Percentiles rank a stretch among this genome's conserved stretches.
phyloP scores from a whole-genome alignment of 2,113 vertebrate genomes.

The Tringa solitaria region DNA sequence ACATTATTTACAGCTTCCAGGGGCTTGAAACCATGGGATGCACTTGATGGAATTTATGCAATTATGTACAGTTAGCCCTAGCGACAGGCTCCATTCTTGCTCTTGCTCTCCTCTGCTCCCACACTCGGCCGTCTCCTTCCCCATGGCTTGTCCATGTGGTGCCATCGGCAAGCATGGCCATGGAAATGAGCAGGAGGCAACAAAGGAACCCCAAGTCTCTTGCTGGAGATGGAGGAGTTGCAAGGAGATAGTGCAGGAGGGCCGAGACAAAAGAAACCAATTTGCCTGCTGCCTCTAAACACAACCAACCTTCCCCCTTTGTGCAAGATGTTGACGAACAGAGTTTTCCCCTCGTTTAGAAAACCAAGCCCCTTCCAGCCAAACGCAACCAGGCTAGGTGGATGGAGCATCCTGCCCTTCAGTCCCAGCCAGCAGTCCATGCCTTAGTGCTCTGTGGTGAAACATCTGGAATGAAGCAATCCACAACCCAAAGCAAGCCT shows the following conservation, averaged over 20 bases:
- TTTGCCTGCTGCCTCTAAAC: constrained; percentile 6
- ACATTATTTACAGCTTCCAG: constrained; percentile 62
- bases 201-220: not conserved
- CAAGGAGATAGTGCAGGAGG: not conserved
- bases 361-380: not conserved
- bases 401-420: not conserved
- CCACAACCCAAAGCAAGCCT: not conserved
- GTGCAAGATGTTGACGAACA: not conserved
- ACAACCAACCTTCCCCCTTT: not conserved
- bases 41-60: constrained; percentile 49
- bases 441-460: not conserved
- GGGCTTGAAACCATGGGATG: constrained; percentile 49
- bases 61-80: not conserved
- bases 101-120: not conserved
- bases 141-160: not conserved
- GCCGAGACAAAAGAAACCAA: constrained; percentile 22
- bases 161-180: constrained; percentile 58
- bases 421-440: not conserved
- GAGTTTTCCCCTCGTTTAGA: not conserved
- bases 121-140: not conserved
- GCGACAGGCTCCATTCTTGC: not conserved
- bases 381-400: not conserved
- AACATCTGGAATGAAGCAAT: not conserved
- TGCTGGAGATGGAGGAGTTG: not conserved
- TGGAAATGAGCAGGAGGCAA: constrained; percentile 57